Base-by-base conservation (phyloP, 2,797 vertebrate genomes). In the Antrozous pallidus region DNA sequence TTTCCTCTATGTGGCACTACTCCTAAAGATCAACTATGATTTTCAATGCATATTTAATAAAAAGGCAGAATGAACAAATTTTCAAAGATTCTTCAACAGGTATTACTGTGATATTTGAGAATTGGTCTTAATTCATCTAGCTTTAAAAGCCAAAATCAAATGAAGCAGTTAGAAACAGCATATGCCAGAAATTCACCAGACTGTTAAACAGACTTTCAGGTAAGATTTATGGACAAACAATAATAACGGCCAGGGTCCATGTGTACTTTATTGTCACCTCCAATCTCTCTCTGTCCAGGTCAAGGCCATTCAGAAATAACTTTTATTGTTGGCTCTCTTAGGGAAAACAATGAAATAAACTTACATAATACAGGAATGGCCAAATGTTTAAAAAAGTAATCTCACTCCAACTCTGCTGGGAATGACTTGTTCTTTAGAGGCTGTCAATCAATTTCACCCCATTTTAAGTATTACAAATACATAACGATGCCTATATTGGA, bases 331-430 rank as follows among this genome's bases (percentile, higher is more conserved):
- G 93, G 54, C 93, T 96, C 93, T 90, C 89, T 91, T 42, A 36
- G 91, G 85, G 94, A 97, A 91, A 94, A 96, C 65, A 96, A 93
- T 80, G 70, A 95, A 93, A 92, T 85, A 84, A 95, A 95, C 89
- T 97, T 98, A 97, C 38, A 40, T 97, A 97, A 98, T 18, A n/a
- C 93, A 98, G 94, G 96, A 95, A 91, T 93, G 94, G 95, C 56
- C 93, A 96, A 90, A 93, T 70, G 78, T n/a, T 70, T n/a, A 17
- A 75, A 98, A 96, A 96, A 95, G 85, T 45, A 58, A 90, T 93
- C 63, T 88, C 1, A 0, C 10, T 95, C 95, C 93, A 95, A 91
- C 89, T 96, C 95, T 96, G 95, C 79, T 97, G 83, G 73, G 33
- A 24, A 97, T 94, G 93, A 97, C 85, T 96, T 90, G 80, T 54